A percentile compares a stretch with the other conserved stretches of the same genome.
phyloP scores from a whole-genome alignment of 2,888 invertebrate genomes.

The Graphium colonna region DNA sequence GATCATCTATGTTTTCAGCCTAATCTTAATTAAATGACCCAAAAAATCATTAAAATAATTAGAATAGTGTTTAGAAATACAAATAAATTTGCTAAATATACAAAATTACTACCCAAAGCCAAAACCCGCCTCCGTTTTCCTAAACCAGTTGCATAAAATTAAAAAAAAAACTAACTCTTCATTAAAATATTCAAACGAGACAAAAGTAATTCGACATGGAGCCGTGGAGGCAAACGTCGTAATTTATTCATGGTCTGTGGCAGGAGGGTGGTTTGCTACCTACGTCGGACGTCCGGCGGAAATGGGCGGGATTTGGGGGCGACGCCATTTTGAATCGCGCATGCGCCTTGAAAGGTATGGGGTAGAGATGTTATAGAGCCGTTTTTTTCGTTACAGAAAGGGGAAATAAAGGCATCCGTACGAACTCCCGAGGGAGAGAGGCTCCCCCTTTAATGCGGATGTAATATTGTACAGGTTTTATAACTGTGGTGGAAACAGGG shows the following conservation, averaged over 20 bases:
- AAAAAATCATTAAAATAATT: too few species aligned
- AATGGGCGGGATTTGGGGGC: constrained; percentile 54
- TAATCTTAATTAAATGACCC: too few species aligned
- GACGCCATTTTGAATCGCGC: constrained; percentile 65
- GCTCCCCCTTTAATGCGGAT: not conserved
- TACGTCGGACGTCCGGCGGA: constrained; percentile 67
- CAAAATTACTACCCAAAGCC: too few species aligned
- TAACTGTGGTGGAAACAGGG: not conserved
- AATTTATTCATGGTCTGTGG: not conserved
- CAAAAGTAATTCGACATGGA: not conserved
- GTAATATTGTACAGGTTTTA: not conserved
- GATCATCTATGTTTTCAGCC: too few species aligned
- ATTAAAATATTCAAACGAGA: not conserved
- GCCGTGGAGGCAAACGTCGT: not conserved
- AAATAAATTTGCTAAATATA: too few species aligned
- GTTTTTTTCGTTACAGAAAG: constrained; percentile 29
- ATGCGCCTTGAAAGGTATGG: constrained; percentile 42
- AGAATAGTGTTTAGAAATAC: too few species aligned
- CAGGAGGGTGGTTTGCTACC: not conserved
- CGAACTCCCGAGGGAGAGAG: not conserved
- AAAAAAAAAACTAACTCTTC: not conserved
- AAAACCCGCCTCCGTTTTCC: too few species aligned
- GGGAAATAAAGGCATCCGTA: constrained; percentile 19
- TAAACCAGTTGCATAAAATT: not conserved
- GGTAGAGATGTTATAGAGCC: constrained; percentile 19